These are phyloP conservation scores for Botia kubotai DNA, from an alignment of 2,797 vertebrate species.

Conservation along the genomic window DNA sequence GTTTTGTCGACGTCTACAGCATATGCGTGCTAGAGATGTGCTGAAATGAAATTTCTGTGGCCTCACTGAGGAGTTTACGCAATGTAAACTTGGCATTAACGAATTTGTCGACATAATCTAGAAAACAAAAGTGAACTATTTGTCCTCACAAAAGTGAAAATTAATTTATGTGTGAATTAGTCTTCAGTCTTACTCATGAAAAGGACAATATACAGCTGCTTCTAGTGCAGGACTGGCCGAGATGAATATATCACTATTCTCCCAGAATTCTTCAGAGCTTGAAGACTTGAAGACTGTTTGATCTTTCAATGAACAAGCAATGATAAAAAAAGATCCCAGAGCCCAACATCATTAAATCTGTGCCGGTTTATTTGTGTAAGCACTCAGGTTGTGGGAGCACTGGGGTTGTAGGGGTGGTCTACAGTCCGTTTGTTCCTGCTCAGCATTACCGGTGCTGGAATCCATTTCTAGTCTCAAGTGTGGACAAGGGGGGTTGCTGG, in stretches of 20 bases:
- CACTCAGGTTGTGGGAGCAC: constrained; percentile 59
- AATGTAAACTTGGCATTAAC: constrained; percentile 69
- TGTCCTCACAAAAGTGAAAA: constrained; percentile 71
- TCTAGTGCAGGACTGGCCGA: constrained; percentile 44
- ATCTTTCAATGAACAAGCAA: constrained; percentile 65
- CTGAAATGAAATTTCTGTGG: constrained; percentile 66
- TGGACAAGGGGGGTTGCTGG: constrained; percentile 32
- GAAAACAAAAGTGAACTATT: constrained; percentile 64
- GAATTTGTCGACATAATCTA: constrained; percentile 53
- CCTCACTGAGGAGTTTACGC: constrained; percentile 50
- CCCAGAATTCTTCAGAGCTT: constrained; percentile 20
- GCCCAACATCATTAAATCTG: constrained; percentile 71
- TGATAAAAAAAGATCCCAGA: constrained; percentile 59
- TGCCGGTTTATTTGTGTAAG: constrained; percentile 77
- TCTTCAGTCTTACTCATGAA: constrained; percentile 61
- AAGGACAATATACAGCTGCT: constrained; percentile 73
- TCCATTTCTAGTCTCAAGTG: constrained; percentile 53
- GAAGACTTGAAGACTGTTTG: constrained; percentile 53
- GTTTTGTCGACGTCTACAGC: constrained; percentile 39
- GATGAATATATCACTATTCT: constrained; percentile 51
- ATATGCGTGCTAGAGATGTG: constrained; percentile 59
- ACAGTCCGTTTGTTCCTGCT: constrained; percentile 66
- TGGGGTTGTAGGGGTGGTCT: constrained; percentile 70
- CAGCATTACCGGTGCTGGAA: constrained; percentile 62
- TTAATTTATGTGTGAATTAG: constrained; percentile 63